Evolutionary conservation across 2,113 vertebrate genomes (phyloP).

Genomic region (Hippocampus zosterae): DNA sequence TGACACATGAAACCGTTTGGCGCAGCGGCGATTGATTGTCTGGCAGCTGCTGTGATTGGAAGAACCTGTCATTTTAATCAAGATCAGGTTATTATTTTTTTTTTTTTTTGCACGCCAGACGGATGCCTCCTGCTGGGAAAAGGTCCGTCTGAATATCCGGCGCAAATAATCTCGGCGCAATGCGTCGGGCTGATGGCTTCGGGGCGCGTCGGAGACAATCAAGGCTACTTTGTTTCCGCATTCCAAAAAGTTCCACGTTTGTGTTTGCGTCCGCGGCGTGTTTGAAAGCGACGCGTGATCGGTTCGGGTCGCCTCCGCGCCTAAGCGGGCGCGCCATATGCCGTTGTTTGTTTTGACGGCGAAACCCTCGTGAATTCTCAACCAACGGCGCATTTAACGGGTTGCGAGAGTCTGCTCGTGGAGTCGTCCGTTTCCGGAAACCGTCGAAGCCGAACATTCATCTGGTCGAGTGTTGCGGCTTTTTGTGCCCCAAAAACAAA

Average conservation of each 20-base stretch:
- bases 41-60: slow-evolving; percentile 50
- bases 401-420: slow-evolving; percentile 1
- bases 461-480: slow-evolving; percentile 29
- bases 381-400: slow-evolving; percentile 47
- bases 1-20: background rate
- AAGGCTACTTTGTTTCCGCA: slow-evolving; percentile 27
- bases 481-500: slow-evolving; percentile 12
- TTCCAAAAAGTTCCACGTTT: slow-evolving; percentile 24
- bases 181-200: slow-evolving; percentile 6
- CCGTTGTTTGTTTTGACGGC: background rate
- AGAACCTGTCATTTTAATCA: slow-evolving; percentile 54
- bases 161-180: slow-evolving; percentile 31
- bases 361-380: background rate
- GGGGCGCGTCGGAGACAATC: slow-evolving; percentile 29
- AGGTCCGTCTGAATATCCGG: slow-evolving; percentile 47
- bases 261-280: slow-evolving; percentile 7
- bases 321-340: background rate
- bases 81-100: slow-evolving; percentile 15
- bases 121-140: slow-evolving; percentile 50
- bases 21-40: slow-evolving; percentile 44
- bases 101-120: slow-evolving; percentile 4
- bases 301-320: background rate
- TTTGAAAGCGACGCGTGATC: background rate
- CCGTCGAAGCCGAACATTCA: slow-evolving; percentile 10
- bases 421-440: slow-evolving; percentile 12